Conservation (phyloP, 1,140 invertebrate species). For the Caenorhabditis remanei region DNA sequence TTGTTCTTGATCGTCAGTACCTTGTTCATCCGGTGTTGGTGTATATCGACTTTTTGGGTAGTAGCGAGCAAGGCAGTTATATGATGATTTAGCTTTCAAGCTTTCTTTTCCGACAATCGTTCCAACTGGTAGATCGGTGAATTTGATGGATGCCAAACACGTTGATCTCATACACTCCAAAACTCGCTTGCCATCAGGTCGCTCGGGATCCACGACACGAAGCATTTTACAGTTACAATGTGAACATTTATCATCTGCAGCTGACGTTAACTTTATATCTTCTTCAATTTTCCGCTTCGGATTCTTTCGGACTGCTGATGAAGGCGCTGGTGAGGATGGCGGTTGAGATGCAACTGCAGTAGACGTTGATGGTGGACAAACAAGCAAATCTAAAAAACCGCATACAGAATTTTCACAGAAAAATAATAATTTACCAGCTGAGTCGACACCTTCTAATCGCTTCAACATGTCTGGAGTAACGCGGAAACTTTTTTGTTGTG, state of each 20-base stretch:
- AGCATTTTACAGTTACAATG: constrained; percentile 14
- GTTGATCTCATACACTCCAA: constrained; percentile 13
- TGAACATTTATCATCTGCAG: not conserved
- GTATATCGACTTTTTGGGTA: constrained; percentile 1
- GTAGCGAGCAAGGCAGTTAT: not conserved
- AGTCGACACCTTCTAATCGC: not conserved
- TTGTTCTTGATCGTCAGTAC: not conserved
- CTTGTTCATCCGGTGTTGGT: not conserved
- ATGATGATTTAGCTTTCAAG: no score
- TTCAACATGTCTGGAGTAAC: not conserved
- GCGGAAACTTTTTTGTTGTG: not conserved
- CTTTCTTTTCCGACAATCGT: not conserved
- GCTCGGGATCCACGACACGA: not conserved
- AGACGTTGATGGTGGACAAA: not conserved
- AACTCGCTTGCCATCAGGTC: not conserved
- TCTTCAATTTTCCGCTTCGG: not conserved
- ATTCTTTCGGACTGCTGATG: not conserved
- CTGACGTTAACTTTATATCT: not conserved
- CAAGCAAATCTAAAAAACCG: not conserved
- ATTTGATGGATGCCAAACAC: not conserved
- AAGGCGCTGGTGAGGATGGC: not conserved
- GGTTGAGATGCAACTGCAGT: not conserved
- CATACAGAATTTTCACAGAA: not conserved
- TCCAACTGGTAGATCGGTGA: not conserved
- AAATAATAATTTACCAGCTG: not conserved